Conservation (phyloP, 2,888 invertebrate genomes). For the Diarsia brunnea region DNA sequence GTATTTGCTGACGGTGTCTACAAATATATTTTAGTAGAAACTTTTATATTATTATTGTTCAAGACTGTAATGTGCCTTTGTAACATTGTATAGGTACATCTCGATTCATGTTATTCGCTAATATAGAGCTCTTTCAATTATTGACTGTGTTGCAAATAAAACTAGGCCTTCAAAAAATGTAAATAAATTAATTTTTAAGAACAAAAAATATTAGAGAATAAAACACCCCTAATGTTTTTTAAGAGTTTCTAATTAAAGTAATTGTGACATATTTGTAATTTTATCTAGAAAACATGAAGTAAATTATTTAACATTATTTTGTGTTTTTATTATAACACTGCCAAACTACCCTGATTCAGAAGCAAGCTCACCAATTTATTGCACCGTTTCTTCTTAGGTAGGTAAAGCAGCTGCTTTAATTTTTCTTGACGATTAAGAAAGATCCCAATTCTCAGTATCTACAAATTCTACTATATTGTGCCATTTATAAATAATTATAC, state of each 20-base stretch:
- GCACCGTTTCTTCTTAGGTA: neutral
- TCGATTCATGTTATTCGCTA: neutral
- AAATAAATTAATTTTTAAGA: conserved; percentile 26
- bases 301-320: conserved; percentile 29
- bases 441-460: too few relatives aligned
- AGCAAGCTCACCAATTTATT: neutral
- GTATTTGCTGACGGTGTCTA: conserved; percentile 20
- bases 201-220: neutral
- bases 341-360: neutral
- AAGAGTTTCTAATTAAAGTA: neutral
- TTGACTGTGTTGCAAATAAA: neutral
- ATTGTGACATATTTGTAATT: conserved; percentile 31
- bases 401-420: neutral
- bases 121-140: neutral
- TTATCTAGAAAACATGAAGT: conserved; percentile 15
- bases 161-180: conserved; percentile 12
- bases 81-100: neutral
- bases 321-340: neutral
- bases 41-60: conserved; percentile 1
- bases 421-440: neutral
- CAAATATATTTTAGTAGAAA: conserved; percentile 15
- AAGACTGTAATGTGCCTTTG: conserved; percentile 37
- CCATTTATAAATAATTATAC: neutral
- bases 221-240: neutral
- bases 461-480: too few relatives aligned